phyloP scores from a whole-genome alignment of 1,140 invertebrate species.

The Ganaspis sp. region DNA sequence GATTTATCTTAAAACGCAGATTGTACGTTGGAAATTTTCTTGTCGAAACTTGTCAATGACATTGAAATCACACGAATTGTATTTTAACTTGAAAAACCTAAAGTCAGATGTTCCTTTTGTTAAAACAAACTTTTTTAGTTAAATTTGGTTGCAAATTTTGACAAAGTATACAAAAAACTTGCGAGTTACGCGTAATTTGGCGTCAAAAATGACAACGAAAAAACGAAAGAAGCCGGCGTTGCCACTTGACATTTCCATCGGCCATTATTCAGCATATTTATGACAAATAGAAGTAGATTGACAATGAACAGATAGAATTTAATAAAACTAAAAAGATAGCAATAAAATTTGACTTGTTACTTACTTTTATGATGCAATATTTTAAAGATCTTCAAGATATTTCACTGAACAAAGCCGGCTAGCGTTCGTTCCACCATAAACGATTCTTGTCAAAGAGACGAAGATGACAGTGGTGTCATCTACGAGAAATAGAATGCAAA shows the following conservation, averaged over 20 bases:
- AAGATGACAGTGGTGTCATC: not conserved
- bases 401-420: not conserved
- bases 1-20: not conserved
- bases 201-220: not conserved
- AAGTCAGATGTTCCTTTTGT: too few species aligned
- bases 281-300: not conserved
- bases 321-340: not conserved
- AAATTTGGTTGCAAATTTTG: not conserved
- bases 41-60: conserved; percentile 5
- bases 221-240: conserved; percentile 20
- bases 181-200: not conserved
- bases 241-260: conserved; percentile 2
- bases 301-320: not conserved
- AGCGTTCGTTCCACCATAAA: not conserved
- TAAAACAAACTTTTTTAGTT: not conserved
- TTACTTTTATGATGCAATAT: not conserved
- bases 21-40: not conserved
- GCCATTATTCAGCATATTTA: not conserved
- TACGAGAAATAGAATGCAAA: not conserved
- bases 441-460: not conserved
- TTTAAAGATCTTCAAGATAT: not conserved
- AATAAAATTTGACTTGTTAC: not conserved
- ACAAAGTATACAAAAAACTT: not conserved
- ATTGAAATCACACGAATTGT: not conserved
- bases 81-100: not conserved